These are phyloP conservation scores for Notodonta ziczac DNA, from an alignment of 2,888 invertebrate species.

Conservation along the genomic window DNA sequence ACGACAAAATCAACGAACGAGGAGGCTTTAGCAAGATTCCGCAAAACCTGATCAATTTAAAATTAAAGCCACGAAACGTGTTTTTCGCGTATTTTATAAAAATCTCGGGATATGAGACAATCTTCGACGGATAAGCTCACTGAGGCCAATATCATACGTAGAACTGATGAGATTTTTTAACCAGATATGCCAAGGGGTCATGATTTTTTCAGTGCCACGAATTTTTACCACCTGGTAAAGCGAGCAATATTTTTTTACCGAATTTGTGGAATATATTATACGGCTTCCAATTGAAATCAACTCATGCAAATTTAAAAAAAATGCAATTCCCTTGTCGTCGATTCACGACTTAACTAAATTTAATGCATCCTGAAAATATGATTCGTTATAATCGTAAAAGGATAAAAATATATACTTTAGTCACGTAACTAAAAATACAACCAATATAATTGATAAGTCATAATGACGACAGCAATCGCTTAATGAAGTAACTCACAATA, in stretches of 20 bases:
- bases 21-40: conserved; percentile 79
- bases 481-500: conserved; percentile 79
- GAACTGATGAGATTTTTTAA: conserved; percentile 50
- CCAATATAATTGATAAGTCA: conserved; percentile 14
- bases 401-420: too few species aligned
- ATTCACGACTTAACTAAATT: too few species aligned
- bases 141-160: conserved; percentile 59
- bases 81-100: conserved; percentile 84
- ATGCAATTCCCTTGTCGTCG: too few species aligned
- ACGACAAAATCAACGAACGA: conserved; percentile 59
- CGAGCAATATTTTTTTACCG: background rate
- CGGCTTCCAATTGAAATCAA: too few species aligned
- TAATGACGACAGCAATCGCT: conserved; percentile 67
- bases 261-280: conserved; percentile 10
- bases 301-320: too few species aligned
- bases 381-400: too few species aligned
- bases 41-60: conserved; percentile 83
- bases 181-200: conserved; percentile 44
- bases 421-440: conserved; percentile 20
- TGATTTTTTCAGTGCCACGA: conserved; percentile 27
- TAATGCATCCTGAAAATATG: too few species aligned
- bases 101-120: conserved; percentile 80
- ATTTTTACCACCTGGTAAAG: conserved; percentile 20
- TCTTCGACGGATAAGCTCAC: conserved; percentile 75
- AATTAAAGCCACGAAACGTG: conserved; percentile 85